phyloP scores from a whole-genome alignment of 1,140 invertebrate species.

The Schlechtendalia chinensis region DNA sequence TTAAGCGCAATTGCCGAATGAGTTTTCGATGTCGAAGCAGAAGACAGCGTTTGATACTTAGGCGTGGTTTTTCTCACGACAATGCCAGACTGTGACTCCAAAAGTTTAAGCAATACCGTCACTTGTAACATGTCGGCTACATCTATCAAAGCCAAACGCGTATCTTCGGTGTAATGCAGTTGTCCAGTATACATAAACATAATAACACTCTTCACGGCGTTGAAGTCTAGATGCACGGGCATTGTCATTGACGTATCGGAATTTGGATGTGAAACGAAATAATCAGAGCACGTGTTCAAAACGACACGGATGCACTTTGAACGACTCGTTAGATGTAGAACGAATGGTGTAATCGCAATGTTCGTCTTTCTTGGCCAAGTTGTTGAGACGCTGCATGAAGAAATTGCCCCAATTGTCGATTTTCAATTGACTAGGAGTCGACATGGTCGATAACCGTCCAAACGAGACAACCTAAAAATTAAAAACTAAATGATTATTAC shows the following conservation, averaged over 20 bases:
- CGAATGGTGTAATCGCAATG: slow-evolving; percentile 43
- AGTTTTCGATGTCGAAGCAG: slow-evolving; percentile 11
- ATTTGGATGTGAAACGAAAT: slow-evolving; percentile 38
- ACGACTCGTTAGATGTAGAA: slow-evolving; percentile 27
- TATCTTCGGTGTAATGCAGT: slow-evolving; percentile 28
- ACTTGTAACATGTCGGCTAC: slow-evolving; percentile 46
- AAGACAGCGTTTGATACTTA: not conserved
- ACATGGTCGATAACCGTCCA: not conserved
- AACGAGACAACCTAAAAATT: slow-evolving; percentile 10
- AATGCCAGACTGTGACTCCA: not conserved
- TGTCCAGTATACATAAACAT: slow-evolving; percentile 47
- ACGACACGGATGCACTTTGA: slow-evolving; percentile 41
- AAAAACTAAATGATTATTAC: not conserved
- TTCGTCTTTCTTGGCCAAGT: slow-evolving; percentile 41
- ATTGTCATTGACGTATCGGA: slow-evolving; percentile 33
- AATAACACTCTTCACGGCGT: slow-evolving; percentile 30
- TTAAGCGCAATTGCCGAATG: slow-evolving; percentile 43
- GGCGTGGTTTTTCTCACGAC: not conserved
- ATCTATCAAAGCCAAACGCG: slow-evolving; percentile 1
- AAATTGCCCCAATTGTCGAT: slow-evolving; percentile 47
- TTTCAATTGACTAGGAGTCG: slow-evolving; percentile 26
- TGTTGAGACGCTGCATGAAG: slow-evolving; percentile 41
- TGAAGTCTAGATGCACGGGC: slow-evolving; percentile 31
- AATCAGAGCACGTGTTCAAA: slow-evolving; percentile 42
- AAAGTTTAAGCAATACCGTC: slow-evolving; percentile 22